Evolutionary conservation across 2,888 invertebrate species (phyloP), one percentile per base, ranked within the genome.

Genomic region (Creontiades dilutus): DNA sequence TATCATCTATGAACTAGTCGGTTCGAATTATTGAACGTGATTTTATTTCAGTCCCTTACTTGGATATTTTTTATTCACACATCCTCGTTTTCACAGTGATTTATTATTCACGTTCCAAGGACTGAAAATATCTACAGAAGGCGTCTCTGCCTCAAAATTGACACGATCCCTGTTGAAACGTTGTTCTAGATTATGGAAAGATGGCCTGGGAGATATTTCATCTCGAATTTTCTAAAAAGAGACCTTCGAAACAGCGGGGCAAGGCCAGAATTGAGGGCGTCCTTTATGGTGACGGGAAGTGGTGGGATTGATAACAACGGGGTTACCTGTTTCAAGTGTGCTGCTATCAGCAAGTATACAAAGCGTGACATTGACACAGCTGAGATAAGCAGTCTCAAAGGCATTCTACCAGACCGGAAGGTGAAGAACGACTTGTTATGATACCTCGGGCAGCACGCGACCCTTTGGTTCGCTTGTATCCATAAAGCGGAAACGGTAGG

Each of bases 381-480:
- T 19, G 23, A 68, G 68, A 68, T 68, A 68, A 23, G 68, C 19
- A 19, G 68, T 23, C 23, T 19, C 68, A 68, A 23, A 68, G 23
- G 12, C 23, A 68, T 68, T 68, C 23, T 23, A 68, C 68, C 68
- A 27, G 68, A 4, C 68, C 68, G 68, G 68, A 68, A 68, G 68
- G 68, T 68, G 68, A 68, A 68, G 68, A 68, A 68, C 68, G 68
- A 68, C 23, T 23, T 68, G 68, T 68, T 68, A 68, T 68, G 68
- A 68, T 68, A 68, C 23, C 68, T 23, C 61, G 19, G 57, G 23
- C 27, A 68, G 68, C 68, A 68, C 68, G 68, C 68, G 23, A 68
- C 23, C 68, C 12, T 23, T 0, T 19, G 68, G 19, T 57, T 57
- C 57, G 13, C 57, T 57, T 57, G 19, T 57, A 16, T 7, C 16